Base-by-base conservation (phyloP, 2,113 vertebrate species). In the Heterochromis multidens region DNA sequence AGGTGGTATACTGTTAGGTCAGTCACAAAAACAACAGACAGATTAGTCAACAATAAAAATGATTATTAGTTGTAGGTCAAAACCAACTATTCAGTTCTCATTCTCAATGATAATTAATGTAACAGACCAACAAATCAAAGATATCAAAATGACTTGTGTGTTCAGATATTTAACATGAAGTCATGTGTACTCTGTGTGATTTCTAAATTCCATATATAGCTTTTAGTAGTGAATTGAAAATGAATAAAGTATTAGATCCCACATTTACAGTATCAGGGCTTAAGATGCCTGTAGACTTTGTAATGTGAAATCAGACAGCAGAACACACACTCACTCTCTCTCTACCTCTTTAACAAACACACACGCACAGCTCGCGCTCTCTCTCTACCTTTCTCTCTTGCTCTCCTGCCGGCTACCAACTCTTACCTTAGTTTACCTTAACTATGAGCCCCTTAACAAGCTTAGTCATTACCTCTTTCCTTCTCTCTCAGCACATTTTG, bases 341-440 rank as follows among this genome's bases (percentile, higher is more conserved):
- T 29, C 10, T 35, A 9, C 10, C 33, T 54, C 52, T 72, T 37
- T 46, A 5, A 77, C 60, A 85, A 12, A 62, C 33, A 63, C 57
- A 37, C 25, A 82, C 35, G 74, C 59, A 86, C 49, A 89, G 21
- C 25, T 1, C 4, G 29, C 61, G 25, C 43, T 52, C 40, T 35
- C 56, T 46, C 57, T 4, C 81, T 14, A 10, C 10, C 40, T 57
- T 31, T 37, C n/a, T 14, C 61, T 49, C 78, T 11, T 63, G 23
- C 58, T 79, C 60, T 79, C 54, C 89, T 86, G 79, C 49, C 9
- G 35, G 84, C 85, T 79, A 81, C 80, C n/a, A 88, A 85, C 83
- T 88, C 90, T 93, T 81, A 93, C 88, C 87, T 91, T 80, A 90
- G 79, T 88, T 92, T 84, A 90, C 82, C 86, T 91, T 79, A 77